Base-by-base conservation (phyloP, 2,797 vertebrate genomes). In the Manis pentadactyla region DNA sequence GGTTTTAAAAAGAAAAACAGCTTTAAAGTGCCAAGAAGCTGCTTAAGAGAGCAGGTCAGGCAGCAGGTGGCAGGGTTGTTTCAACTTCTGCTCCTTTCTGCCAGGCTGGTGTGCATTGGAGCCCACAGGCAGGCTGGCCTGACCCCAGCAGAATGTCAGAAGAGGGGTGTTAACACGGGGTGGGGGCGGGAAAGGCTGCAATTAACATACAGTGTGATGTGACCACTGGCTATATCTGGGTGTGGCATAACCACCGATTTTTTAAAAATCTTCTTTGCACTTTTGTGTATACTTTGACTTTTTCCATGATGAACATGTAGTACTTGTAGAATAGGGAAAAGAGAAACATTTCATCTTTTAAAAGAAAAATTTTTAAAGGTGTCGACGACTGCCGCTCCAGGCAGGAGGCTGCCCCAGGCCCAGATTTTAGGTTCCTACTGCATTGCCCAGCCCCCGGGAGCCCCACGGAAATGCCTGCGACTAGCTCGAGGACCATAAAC, bases 51-150 rank as follows among this genome's bases (percentile, higher is more conserved):
- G 51, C 6, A 11, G 51, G 78, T 93, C 10, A 91, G 97, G 97
- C 98, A 98, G 98, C 95, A 98, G 98, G 97, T 98, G 98, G 98
- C 98, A 98, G 98, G 97, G 95, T 98, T 98, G 98, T 55, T 98
- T 98, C 97, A 98, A 91, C 77, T 86, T 97, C 91, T 73, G 55
- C 75, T 96, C 88, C 68, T 79, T 1, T 86, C 53, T 95, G 82
- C 77, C 85, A 88, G 34, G 37, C 19, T 85, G 39, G 9, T 23
- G 34, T 46, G 19, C 19, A 34, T 34, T 34, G 66, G 87, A 84
- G 37, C n/a, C 64, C 64, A 71, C 49, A 42, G 64, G 66, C 53
- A 51, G 6, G 37, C 53, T 31, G 17, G 78, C n/a, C n/a, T 34
- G 21, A 25, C 18, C 23, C 39, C 29, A 87, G 37, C 49, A 93